These are phyloP conservation scores for Serrognathus titanus DNA, from an alignment of 2,888 invertebrate species.

Conservation along the genomic window DNA sequence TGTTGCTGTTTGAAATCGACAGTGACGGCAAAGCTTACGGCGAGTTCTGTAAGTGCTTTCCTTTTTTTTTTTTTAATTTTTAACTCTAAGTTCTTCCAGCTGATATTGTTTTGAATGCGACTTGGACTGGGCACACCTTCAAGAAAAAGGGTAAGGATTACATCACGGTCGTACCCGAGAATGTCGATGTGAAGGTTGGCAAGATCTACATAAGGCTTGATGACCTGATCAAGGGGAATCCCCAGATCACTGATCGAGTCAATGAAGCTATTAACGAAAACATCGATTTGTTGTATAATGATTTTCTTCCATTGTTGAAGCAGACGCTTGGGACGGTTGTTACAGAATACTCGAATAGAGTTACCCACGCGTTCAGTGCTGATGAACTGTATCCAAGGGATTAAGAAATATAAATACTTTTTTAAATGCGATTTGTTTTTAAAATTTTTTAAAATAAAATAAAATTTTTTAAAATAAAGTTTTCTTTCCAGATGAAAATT, in stretches of 20 bases:
- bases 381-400: background rate
- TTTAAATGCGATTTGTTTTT: no score
- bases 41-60: slow-evolving; percentile 1
- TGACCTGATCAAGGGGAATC: slow-evolving; percentile 34
- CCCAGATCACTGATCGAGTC: slow-evolving; percentile 35
- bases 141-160: slow-evolving; percentile 5
- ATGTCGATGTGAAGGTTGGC: slow-evolving; percentile 21
- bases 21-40: slow-evolving; percentile 15
- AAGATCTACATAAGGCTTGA: slow-evolving; percentile 31
- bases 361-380: background rate
- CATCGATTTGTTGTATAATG: slow-evolving; percentile 38
- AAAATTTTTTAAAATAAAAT: no score
- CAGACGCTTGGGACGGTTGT: slow-evolving; percentile 29
- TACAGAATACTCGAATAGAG: slow-evolving; percentile 22
- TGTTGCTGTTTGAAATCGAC: slow-evolving; percentile 31
- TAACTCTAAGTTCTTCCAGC: background rate
- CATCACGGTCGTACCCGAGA: background rate
- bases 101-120: background rate
- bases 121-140: background rate
- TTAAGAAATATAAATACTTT: background rate
- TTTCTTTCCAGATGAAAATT: no score
- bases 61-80: background rate
- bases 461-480: no score
- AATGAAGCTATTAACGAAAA: slow-evolving; percentile 43
- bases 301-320: slow-evolving; percentile 41